Evolutionary conservation across 2,888 invertebrate genomes (phyloP), one percentile per base, ranked within the genome.

Genomic region (Punctoribates punctum): DNA sequence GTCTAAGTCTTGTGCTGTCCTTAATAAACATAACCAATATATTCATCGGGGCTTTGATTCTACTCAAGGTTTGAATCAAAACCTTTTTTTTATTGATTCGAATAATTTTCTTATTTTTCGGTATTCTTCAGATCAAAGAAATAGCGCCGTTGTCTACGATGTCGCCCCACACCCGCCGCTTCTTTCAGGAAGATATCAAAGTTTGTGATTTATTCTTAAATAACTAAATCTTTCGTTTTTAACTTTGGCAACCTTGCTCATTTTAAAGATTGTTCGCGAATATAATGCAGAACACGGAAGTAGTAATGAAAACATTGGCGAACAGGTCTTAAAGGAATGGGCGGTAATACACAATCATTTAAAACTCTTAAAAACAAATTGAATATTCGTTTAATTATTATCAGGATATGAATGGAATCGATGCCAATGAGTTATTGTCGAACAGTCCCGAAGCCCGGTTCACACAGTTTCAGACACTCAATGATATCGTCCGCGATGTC

Each of bases 21-120:
- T 86, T 92, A 73, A 88, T 93, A 48, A 93, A 93, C 83, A 92
- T 93, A 78, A 87, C 90, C 81, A 91, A 92, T 84, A 93, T 93
- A 82, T 74, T 80, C 38, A 75, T 80, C 29, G 73, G 78, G 4
- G 80, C 80, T 13, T 54, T 80, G 0, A 73, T 79, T 4, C 74
- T 80, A 1, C 73, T 80, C 0, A 80, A 80, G 78, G 80, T 80
- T 75, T 51, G 60, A 34, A 34, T 34, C 34, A 34, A 34, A 17
- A 54, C 6, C 11, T 23, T 42, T 46, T 38, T 46, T 42, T 13
- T 5, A 13, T 13, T 42, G 11, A 42, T 9, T 42, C n/a, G n/a
- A n/a, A n/a, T n/a, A n/a, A n/a, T n/a, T n/a, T 60, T 38, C 13
- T 60, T 80, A 81, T 46, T 73, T 73, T 15, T n/a, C 5, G 8